Base-by-base conservation (phyloP, 2,797 vertebrate genomes). In the Cirrhinus molitorella region DNA sequence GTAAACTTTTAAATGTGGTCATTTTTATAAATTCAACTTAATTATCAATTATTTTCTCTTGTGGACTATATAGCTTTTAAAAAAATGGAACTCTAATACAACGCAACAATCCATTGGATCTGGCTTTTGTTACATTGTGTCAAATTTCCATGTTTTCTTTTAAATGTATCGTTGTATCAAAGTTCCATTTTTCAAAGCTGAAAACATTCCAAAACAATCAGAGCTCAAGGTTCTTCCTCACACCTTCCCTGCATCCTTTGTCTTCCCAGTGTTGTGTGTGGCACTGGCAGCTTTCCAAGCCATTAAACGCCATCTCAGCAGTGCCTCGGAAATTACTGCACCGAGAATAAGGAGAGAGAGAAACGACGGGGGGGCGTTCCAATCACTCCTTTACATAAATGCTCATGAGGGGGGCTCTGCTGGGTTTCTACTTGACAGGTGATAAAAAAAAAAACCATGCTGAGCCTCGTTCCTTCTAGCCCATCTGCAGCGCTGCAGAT, bases 221-320 rank as follows among this genome's bases (percentile, higher is more conserved):
- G 40, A 23, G 13, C 25, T 72, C 25, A 1, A 12, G 59, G 19
- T 28, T 49, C n/a, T 65, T 47, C 25, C 75, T n/a, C 59, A 31
- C 19, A 70, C 1, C 67, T 16, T 70, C 59, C 0, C 7, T 3
- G 19, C 31, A 13, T 73, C 47, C 17, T 53, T 73, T 73, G 11
- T 73, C 17, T 53, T 34, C 2, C 1, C 17, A 16, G 43, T 16
- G 16, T 21, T 53, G 28, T 40, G 59, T 51, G 45, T 79, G 28
- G 10, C 53, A 65, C 81, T 59, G 80, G 80, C 40, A 81, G 65
- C 43, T 45, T 80, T 80, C 37, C 37, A 84, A 78, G 51, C 75
- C 74, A 49, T 82, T 45, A 37, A 73, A 40, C 72, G 85, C 83
- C 37, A 59, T 70, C 85, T 89, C 88, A 87, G 90, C 88, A 86